Percentiles rank a stretch among this genome's conserved stretches.
Conservation (phyloP, 1,140 invertebrate genomes). For the Monochamus saltuarius region DNA sequence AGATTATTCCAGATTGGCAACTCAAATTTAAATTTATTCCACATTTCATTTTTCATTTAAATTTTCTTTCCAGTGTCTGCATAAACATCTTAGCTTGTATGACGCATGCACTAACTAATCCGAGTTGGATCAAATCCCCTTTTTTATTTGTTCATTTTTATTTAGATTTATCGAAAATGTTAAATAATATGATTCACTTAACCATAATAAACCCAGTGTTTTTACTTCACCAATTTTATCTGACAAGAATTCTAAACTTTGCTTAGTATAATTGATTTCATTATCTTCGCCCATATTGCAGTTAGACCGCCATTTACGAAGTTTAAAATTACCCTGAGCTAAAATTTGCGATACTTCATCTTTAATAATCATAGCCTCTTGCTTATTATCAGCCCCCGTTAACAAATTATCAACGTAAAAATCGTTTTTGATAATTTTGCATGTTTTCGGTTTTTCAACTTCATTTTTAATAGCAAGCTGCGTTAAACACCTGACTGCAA, state of each 20-base stretch:
- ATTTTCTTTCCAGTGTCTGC: slow-evolving; percentile 46
- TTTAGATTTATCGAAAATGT: too few species aligned
- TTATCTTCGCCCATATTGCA: too few species aligned
- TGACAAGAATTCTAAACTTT: too few species aligned
- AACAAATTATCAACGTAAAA: slow-evolving; percentile 52
- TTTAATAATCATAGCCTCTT: slow-evolving; percentile 26
- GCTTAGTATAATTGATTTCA: too few species aligned
- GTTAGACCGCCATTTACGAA: slow-evolving; percentile 52
- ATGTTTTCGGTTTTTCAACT: background rate
- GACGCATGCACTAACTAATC: slow-evolving; percentile 43
- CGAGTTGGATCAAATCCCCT: slow-evolving; percentile 39
- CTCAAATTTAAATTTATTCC: slow-evolving; percentile 14
- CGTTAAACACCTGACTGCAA: slow-evolving; percentile 30
- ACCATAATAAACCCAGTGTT: slow-evolving; percentile 37
- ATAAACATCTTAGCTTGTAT: slow-evolving; percentile 50
- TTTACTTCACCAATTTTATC: background rate
- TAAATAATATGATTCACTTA: slow-evolving; percentile 30
- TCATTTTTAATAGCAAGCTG: slow-evolving; percentile 23
- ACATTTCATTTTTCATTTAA: slow-evolving; percentile 21
- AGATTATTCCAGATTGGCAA: slow-evolving; percentile 8
- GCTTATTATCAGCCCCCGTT: slow-evolving; percentile 32
- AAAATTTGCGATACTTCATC: slow-evolving; percentile 23
- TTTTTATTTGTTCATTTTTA: too few species aligned
- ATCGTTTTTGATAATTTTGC: slow-evolving; percentile 29
- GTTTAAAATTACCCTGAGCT: slow-evolving; percentile 33